Evolutionary conservation across 2,888 invertebrate species (phyloP), one percentile per base, ranked within the genome.

Genomic region (Hemistola chrysoprasaria): DNA sequence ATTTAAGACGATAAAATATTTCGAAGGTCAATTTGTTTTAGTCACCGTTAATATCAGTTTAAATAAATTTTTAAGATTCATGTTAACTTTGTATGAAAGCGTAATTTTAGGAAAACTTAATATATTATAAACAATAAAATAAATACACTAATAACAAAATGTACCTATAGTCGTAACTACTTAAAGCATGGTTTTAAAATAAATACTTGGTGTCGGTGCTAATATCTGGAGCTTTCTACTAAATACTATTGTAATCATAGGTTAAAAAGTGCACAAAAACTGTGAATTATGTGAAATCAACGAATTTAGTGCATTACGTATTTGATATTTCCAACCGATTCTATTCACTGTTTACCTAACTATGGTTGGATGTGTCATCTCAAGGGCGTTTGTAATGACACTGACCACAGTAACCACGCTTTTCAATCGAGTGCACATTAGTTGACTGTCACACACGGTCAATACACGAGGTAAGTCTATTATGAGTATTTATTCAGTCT

Each of bases 321-420:
- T 16, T 16, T 26, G 37, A 11, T 40, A 42, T 32, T 35, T 32
- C 8, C 31, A 31, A 29, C 31, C 42, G 32, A 35, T 43, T 34
- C 39, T 44, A 44, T 51, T 35, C 39, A 21, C 41, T 45, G 38
- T 16, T 40, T 57, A 45, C 22, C 28, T 41, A 39, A 8, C 64
- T 65, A 75, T 72, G 69, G 71, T 76, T 62, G 64, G 59, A 65
- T 59, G 62, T 59, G 60, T 48, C 56, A 59, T 48, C 54, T 62
- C 78, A 82, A 84, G 84, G 86, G 59, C 76, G 55, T 51, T 56
- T 55, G 56, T 71, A 77, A 77, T 79, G 70, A 71, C 75, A 65
- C 70, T 71, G 62, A 67, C 62, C 60, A 65, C 69, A 45, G 39
- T 37, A 47, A 46, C 43, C 41, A 47, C 40, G 68, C 67, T 72